Conservation (phyloP, 2,113 vertebrate species). For the Smithornis capensis region DNA sequence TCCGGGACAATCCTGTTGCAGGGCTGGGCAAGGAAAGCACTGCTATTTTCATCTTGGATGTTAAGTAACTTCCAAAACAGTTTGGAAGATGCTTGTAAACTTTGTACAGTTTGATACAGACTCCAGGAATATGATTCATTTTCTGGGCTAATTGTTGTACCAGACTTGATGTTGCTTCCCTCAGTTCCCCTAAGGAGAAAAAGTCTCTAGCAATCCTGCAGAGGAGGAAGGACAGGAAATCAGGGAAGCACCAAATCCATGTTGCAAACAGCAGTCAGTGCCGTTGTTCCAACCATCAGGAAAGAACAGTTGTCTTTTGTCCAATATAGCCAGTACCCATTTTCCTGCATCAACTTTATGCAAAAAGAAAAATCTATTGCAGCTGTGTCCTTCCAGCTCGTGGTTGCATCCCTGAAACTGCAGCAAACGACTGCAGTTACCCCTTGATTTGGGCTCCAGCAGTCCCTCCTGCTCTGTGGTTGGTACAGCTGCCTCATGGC, state of each 20-base stretch:
- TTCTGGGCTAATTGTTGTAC: not conserved
- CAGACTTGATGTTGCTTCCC: not conserved
- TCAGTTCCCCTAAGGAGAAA: not conserved
- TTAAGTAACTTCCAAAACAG: not conserved
- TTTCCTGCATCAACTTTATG: not conserved
- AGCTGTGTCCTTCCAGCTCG: not conserved
- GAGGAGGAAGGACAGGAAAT: not conserved
- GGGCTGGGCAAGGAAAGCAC: not conserved
- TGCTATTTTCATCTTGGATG: not conserved
- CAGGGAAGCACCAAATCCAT: not conserved
- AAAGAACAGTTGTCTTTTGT: not conserved
- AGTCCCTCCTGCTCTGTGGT: not conserved
- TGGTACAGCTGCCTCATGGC: rapidly evolving
- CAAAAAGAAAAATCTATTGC: not conserved
- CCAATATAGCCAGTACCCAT: not conserved
- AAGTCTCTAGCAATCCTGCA: not conserved
- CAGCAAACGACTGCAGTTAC: not conserved
- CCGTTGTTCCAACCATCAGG: not conserved
- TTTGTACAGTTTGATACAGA: not conserved
- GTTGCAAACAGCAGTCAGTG: not conserved
- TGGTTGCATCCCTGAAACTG: not conserved
- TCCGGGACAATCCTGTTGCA: not conserved
- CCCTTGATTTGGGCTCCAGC: not conserved
- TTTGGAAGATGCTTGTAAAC: not conserved
- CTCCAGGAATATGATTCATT: constrained; percentile 17